These are phyloP conservation scores for Gobiocypris rarus DNA, from an alignment of 2,113 vertebrate genomes.

Conservation along the genomic window DNA sequence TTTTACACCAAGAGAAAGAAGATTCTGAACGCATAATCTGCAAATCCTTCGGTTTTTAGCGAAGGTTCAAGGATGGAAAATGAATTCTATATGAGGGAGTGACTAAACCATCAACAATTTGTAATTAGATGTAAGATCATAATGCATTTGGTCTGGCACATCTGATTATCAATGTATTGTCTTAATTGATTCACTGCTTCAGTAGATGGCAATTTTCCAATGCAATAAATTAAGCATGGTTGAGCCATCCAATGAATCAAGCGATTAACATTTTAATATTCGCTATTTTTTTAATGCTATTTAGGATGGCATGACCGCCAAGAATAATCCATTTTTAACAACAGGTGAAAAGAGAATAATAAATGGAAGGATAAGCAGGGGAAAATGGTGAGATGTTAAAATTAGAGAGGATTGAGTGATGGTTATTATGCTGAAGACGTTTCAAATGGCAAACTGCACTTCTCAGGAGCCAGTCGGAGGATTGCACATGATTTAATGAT, in stretches of 20 bases:
- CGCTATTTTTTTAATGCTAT: conserved; percentile 14
- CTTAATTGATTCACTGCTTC: conserved; percentile 56
- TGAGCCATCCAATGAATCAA: conserved; percentile 42
- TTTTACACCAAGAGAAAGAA: conserved; percentile 22
- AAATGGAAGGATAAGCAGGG: background rate
- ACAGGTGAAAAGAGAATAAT: conserved; percentile 25
- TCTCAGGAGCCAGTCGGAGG: background rate
- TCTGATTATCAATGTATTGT: conserved; percentile 59
- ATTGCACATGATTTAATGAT: conserved; percentile 18
- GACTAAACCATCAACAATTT: conserved; percentile 50
- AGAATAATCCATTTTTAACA: conserved; percentile 23
- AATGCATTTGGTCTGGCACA: conserved; percentile 52
- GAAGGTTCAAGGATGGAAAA: conserved; percentile 32
- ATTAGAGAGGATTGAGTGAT: background rate
- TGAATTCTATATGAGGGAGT: conserved; percentile 20
- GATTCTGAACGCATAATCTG: background rate
- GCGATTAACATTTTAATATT: conserved; percentile 47
- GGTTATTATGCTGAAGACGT: background rate
- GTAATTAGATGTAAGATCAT: conserved; percentile 51
- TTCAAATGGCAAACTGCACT: background rate
- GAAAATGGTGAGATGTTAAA: background rate
- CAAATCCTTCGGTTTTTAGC: background rate
- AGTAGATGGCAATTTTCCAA: conserved; percentile 58
- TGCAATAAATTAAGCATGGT: conserved; percentile 54
- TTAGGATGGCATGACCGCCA: conserved; percentile 23